Evolutionary conservation across 1,140 invertebrate species (phyloP).

Genomic region (roundworm (Caenorhabditis elegans)): WBcel235 BX284606.5:14765001-14765500

Average conservation of each 20-base stretch:
- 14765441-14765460: background rate
- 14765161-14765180: constrained; percentile 40
- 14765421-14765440: background rate
- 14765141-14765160: constrained; percentile 56
- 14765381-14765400: background rate
- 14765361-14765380: constrained; percentile 48
- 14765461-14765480: background rate
- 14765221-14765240: background rate
- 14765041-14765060: background rate
- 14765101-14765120: constrained; percentile 62
- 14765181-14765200: constrained; percentile 41
- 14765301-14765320: background rate
- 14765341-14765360: constrained; percentile 48
- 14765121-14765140: constrained; percentile 64
- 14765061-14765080: constrained; percentile 26
- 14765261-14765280: background rate
- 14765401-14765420: too few species aligned
- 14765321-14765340: background rate
- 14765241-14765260: background rate
- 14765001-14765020: constrained; percentile 53
- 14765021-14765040: background rate
- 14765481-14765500: background rate
- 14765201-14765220: background rate
- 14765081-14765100: constrained; percentile 66
- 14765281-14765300: background rate